Base-by-base conservation (phyloP, 2,888 invertebrate species). In the Argyra leucocephala region DNA sequence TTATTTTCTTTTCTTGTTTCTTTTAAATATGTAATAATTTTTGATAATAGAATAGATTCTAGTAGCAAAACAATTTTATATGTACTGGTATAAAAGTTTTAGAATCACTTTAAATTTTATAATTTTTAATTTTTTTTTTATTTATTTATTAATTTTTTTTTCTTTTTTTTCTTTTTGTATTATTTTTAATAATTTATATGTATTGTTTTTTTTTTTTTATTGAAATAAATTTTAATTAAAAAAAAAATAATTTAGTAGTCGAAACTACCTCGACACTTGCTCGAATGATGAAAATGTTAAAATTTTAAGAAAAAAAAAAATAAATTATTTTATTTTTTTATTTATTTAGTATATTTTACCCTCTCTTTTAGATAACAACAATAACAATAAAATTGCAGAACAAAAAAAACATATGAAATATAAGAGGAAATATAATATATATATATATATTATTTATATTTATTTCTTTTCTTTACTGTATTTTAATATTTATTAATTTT, bases 191-290 rank as follows among this genome's bases (percentile, higher is more conserved):
- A 5, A 24, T 61, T n/a, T 31, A 26, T 61, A 21, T 61, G 2
- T 61, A 1, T 61, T 37, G 37, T 15, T 18, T 48, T 48, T 18
- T 15, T 18, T 48, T 48, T 48, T 7, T 48, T 48, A 18, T n/a
- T 12, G 18, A 31, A 31, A 10, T 31, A 31, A 48, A 48, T 61
- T 61, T 26, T 26, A 12, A 22, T n/a, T 24, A 24, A 61, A 24
- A 61, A 22, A 59, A n/a, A 60, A 60, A 22, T 60, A 18, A 22
- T 23, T 10, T 15, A 48, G 61, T 26, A 61, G 61, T 61, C 61
- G 61, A 61, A 61, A 61, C 61, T 26, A 61, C 61, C 61, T 26
- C 26, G 31, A 61, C 61, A 61, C 61, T 61, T 61, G 61, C 61
- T 61, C 61, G 31, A 61, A 61, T 61, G 61, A 61, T 61, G 61